Evolutionary conservation across 2,113 vertebrate genomes (phyloP).

Genomic region (Leptobrachium leishanense): DNA sequence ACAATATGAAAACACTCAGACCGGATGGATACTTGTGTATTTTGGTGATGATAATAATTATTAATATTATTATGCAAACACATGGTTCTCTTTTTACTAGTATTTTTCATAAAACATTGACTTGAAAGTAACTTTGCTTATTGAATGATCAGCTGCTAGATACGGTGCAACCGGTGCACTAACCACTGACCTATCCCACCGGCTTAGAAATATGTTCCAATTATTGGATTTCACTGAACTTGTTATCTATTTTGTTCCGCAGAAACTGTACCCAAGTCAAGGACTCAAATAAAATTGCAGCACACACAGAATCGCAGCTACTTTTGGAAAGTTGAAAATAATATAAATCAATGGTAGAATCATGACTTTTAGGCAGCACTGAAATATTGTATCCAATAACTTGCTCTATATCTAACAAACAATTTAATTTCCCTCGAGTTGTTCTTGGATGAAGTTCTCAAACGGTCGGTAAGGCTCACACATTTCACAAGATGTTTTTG

Average conservation of each 20-base stretch:
- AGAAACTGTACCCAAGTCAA: background rate
- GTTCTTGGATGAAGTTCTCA: background rate
- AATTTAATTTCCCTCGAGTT: slow-evolving; percentile 34
- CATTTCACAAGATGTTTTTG: background rate
- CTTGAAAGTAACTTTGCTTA: too few species aligned
- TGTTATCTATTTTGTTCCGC: background rate
- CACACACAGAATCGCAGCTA: background rate
- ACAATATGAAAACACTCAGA: too few species aligned
- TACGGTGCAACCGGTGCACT: too few species aligned
- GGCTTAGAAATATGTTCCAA: background rate
- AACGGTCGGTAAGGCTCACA: background rate
- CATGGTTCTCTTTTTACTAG: too few species aligned
- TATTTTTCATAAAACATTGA: too few species aligned
- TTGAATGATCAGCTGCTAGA: too few species aligned
- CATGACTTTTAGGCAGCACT: slow-evolving; percentile 4
- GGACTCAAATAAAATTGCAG: background rate
- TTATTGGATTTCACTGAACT: slow-evolving; percentile 6
- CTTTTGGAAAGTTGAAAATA: background rate
- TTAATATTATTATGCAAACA: too few species aligned
- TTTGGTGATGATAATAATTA: too few species aligned
- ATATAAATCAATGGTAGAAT: slow-evolving; percentile 1
- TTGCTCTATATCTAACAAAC: slow-evolving; percentile 12
- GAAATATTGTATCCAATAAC: slow-evolving; percentile 31
- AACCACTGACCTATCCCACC: too few species aligned
- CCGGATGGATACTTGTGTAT: too few species aligned